Percentiles rank a stretch among this genome's conserved stretches.
Conservation (phyloP, 2,797 vertebrate species). For the Labeo calbasu region DNA sequence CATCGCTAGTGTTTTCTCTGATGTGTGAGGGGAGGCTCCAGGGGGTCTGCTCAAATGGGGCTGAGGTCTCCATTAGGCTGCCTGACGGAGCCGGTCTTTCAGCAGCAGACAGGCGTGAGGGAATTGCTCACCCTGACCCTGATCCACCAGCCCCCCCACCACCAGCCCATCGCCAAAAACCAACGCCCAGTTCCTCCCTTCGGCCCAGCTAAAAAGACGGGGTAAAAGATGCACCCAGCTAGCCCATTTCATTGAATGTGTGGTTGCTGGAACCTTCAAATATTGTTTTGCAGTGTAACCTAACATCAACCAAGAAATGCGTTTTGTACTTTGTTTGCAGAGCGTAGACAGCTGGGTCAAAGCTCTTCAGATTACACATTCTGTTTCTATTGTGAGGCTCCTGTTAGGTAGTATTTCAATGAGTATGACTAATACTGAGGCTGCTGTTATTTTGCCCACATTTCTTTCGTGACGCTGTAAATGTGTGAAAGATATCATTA, state of each 20-base stretch:
- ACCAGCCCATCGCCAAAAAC: slow-evolving; percentile 1
- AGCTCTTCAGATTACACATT: slow-evolving; percentile 23
- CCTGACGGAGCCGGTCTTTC: slow-evolving; percentile 48
- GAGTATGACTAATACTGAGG: slow-evolving; percentile 34
- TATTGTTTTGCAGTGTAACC: not conserved
- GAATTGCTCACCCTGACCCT: slow-evolving; percentile 55
- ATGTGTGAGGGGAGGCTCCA: slow-evolving; percentile 40
- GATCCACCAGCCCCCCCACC: slow-evolving; percentile 25
- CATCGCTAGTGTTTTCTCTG: slow-evolving; percentile 8
- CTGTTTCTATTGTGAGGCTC: slow-evolving; percentile 7
- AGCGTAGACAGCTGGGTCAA: slow-evolving; percentile 1
- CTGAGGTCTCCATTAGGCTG: slow-evolving; percentile 76
- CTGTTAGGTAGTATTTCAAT: slow-evolving; percentile 34
- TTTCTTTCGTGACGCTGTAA: slow-evolving; percentile 29
- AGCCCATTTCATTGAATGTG: not conserved
- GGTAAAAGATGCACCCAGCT: slow-evolving; percentile 8
- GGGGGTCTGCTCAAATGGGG: slow-evolving; percentile 59
- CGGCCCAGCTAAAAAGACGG: slow-evolving; percentile 25
- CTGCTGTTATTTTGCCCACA: slow-evolving; percentile 28
- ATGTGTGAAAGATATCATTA: slow-evolving; percentile 43
- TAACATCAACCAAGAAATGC: not conserved
- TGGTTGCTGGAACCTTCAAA: not conserved
- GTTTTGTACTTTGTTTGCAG: not conserved
- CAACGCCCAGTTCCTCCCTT: slow-evolving; percentile 21
- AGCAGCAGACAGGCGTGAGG: slow-evolving; percentile 57